phyloP scores from a whole-genome alignment of 2,888 invertebrate species.

The Drosophila ezoana region DNA sequence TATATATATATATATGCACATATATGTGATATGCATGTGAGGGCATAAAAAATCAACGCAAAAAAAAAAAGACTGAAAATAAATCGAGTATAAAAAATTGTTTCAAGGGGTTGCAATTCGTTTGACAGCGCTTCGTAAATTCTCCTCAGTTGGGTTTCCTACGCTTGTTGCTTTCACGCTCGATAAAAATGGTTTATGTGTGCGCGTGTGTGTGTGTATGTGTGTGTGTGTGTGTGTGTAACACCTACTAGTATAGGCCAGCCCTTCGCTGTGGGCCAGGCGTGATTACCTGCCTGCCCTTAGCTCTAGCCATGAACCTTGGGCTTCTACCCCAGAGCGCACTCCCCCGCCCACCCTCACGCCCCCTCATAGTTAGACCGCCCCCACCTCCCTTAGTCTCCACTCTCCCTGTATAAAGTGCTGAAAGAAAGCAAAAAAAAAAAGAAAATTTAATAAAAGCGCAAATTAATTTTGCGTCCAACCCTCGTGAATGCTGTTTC shows the following conservation, averaged over 20 bases:
- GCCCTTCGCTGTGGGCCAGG: slow-evolving; percentile 27
- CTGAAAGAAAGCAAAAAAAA: slow-evolving; percentile 24
- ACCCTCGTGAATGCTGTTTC: slow-evolving; percentile 57
- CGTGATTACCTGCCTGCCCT: slow-evolving; percentile 67
- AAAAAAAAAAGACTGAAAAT: slow-evolving; percentile 54
- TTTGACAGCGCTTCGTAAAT: slow-evolving; percentile 63
- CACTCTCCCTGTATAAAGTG: not conserved
- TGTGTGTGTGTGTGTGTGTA: slow-evolving; percentile 12
- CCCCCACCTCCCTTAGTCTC: not conserved
- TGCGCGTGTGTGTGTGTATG: slow-evolving; percentile 19
- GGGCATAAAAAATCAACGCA: slow-evolving; percentile 18
- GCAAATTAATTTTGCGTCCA: slow-evolving; percentile 79
- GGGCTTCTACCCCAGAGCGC: slow-evolving; percentile 1
- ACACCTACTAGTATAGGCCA: slow-evolving; percentile 1
- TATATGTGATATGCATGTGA: slow-evolving; percentile 17
- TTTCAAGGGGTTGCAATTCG: slow-evolving; percentile 73
- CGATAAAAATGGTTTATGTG: slow-evolving; percentile 63
- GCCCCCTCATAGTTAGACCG: slow-evolving; percentile 1
- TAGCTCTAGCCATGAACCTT: slow-evolving; percentile 14
- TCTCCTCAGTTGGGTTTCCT: slow-evolving; percentile 24
- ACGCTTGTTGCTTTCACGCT: slow-evolving; percentile 68
- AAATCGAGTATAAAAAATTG: slow-evolving; percentile 76
- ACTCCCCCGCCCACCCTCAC: not conserved
- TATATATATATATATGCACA: not conserved
- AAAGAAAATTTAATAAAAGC: slow-evolving; percentile 78